Conservation (phyloP, 2,888 invertebrate species). For the Dione vanillae region DNA sequence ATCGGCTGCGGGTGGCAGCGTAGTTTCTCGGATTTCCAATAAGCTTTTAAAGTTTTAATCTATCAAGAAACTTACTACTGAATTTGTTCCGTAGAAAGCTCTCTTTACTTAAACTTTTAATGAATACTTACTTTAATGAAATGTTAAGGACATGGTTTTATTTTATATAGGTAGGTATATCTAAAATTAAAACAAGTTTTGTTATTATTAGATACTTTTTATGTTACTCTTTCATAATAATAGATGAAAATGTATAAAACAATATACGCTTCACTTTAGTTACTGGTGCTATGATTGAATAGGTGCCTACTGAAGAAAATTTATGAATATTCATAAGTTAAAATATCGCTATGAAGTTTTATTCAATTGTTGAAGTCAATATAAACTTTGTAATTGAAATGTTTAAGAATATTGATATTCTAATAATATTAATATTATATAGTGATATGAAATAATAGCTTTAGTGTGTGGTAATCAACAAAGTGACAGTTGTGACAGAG, state of each 20-base stretch:
- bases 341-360: conserved; percentile 24
- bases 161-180: too few relatives aligned
- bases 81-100: conserved; percentile 17
- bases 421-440: conserved; percentile 20
- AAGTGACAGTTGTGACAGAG: conserved; percentile 62
- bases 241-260: not conserved
- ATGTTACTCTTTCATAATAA: too few relatives aligned
- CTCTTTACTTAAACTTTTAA: conserved; percentile 35
- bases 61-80: conserved; percentile 38
- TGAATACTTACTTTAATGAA: conserved; percentile 21
- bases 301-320: not conserved
- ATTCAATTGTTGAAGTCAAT: conserved; percentile 23
- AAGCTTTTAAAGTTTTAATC: conserved; percentile 51
- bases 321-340: conserved; percentile 28
- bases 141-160: not conserved
- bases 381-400: conserved; percentile 24
- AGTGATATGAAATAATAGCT: conserved; percentile 1
- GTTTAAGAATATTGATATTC: not conserved
- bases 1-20: conserved; percentile 75
- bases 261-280: not conserved
- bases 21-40: conserved; percentile 66
- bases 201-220: too few relatives aligned
- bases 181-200: too few relatives aligned
- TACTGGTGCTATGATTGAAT: not conserved
- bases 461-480: conserved; percentile 51